phyloP scores from a whole-genome alignment of 2,888 invertebrate genomes.

The Pristionchus entomophagus region DNA sequence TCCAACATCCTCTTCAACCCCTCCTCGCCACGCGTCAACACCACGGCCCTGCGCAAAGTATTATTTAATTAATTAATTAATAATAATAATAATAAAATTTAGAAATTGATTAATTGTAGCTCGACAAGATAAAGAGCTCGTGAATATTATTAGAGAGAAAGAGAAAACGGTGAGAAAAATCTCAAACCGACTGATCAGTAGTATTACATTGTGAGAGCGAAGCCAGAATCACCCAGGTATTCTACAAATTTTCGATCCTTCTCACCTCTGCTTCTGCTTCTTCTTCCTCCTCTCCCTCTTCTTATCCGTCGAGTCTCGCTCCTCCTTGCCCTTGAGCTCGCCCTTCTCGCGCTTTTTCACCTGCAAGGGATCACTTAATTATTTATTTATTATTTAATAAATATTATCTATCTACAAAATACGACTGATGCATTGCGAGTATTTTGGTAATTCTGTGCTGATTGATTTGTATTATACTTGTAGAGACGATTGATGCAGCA shows the following conservation, averaged over 20 bases:
- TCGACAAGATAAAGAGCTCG: too few species aligned
- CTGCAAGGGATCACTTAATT: background rate
- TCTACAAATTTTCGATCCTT: too few species aligned
- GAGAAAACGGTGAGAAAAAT: background rate
- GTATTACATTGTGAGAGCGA: too few species aligned
- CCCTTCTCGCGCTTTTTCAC: constrained; percentile 47
- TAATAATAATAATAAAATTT: background rate
- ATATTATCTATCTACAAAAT: background rate
- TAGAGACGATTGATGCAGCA: too few species aligned
- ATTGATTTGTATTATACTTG: too few species aligned
- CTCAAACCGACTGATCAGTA: background rate
- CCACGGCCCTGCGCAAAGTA: constrained; percentile 11
- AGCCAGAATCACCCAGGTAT: too few species aligned
- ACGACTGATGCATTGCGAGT: too few species aligned
- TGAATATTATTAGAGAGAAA: too few species aligned
- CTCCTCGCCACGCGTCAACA: constrained; percentile 20
- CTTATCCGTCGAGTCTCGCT: constrained; percentile 42
- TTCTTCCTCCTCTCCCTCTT: constrained; percentile 50
- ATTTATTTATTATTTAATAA: too few species aligned
- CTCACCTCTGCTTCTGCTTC: constrained; percentile 48
- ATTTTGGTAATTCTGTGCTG: too few species aligned
- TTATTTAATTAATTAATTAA: background rate
- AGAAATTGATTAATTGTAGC: too few species aligned
- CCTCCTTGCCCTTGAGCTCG: constrained; percentile 44
- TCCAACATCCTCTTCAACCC: constrained; percentile 43